Conservation (phyloP, 1,140 invertebrate species). For the Apis mellifera region DNA sequence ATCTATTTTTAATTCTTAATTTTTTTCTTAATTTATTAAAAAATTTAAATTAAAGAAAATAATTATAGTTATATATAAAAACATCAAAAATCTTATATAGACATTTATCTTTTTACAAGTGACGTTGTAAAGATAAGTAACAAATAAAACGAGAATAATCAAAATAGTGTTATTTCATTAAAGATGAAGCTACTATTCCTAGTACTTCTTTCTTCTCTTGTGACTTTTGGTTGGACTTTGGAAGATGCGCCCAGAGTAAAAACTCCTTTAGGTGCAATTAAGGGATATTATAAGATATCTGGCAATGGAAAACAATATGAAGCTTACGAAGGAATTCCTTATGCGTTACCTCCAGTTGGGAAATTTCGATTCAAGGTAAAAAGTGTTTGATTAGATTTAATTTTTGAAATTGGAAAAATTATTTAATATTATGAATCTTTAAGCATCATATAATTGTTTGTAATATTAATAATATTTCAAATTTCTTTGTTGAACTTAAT, state of each 20-base stretch:
- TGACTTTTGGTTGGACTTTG: background rate
- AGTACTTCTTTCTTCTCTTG: background rate
- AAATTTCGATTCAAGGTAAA: slow-evolving; percentile 83
- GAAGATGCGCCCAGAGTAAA: slow-evolving; percentile 62
- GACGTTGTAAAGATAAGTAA: background rate
- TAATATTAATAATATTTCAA: too few relatives aligned
- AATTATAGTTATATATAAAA: background rate
- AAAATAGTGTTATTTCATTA: background rate
- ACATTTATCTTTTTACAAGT: background rate
- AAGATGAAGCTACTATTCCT: background rate
- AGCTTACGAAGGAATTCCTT: slow-evolving; percentile 84
- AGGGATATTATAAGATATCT: slow-evolving; percentile 74
- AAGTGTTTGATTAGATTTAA: background rate
- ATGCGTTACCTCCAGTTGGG: slow-evolving; percentile 83
- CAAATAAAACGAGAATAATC: background rate
- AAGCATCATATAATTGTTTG: too few relatives aligned
- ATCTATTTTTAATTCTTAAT: too few relatives aligned
- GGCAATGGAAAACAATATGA: slow-evolving; percentile 76
- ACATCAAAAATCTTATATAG: background rate
- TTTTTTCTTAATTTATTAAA: too few relatives aligned
- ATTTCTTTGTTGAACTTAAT: too few relatives aligned
- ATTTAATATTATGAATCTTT: background rate
- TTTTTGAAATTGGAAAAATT: background rate
- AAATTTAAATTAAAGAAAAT: background rate
- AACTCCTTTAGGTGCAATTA: slow-evolving; percentile 71